phyloP scores from a whole-genome alignment of 2,888 invertebrate genomes.

The Caenorhabditis afra region DNA sequence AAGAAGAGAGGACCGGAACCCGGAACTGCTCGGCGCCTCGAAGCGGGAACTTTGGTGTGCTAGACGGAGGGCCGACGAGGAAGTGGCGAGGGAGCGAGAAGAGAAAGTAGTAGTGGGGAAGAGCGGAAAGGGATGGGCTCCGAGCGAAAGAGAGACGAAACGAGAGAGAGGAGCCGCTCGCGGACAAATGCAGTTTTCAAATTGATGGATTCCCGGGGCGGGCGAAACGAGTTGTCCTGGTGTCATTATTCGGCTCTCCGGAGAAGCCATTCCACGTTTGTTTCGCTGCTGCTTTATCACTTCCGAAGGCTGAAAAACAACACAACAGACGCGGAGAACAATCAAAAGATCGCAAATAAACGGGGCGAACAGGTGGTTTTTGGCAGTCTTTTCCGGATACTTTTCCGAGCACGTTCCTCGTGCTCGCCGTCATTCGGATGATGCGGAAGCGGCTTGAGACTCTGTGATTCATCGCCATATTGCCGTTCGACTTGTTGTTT shows the following conservation, averaged over 20 bases:
- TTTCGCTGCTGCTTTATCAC: too few species aligned
- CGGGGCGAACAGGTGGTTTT: too few species aligned
- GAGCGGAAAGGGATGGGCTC: conserved; percentile 5
- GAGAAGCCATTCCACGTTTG: too few species aligned
- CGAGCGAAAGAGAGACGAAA: background rate
- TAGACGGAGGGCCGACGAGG: conserved; percentile 36
- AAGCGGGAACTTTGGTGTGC: conserved; percentile 56
- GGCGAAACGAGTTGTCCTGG: conserved; percentile 18
- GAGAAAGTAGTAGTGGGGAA: conserved; percentile 1
- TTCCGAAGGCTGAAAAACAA: too few species aligned
- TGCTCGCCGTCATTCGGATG: too few species aligned
- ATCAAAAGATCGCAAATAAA: too few species aligned
- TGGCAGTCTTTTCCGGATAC: too few species aligned
- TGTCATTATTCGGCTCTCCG: background rate
- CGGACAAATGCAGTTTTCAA: conserved; percentile 20
- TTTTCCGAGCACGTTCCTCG: too few species aligned
- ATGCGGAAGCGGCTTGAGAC: background rate
- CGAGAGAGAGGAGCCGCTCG: background rate
- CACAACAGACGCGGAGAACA: too few species aligned
- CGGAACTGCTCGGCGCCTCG: conserved; percentile 52
- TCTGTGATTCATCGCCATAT: conserved; percentile 22
- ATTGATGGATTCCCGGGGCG: conserved; percentile 19
- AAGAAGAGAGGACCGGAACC: conserved; percentile 52
- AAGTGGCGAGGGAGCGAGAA: conserved; percentile 24
- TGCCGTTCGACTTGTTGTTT: conserved; percentile 15